phyloP scores from a whole-genome alignment of 2,113 vertebrate species.

The Pseudorectes ferrugineus region DNA sequence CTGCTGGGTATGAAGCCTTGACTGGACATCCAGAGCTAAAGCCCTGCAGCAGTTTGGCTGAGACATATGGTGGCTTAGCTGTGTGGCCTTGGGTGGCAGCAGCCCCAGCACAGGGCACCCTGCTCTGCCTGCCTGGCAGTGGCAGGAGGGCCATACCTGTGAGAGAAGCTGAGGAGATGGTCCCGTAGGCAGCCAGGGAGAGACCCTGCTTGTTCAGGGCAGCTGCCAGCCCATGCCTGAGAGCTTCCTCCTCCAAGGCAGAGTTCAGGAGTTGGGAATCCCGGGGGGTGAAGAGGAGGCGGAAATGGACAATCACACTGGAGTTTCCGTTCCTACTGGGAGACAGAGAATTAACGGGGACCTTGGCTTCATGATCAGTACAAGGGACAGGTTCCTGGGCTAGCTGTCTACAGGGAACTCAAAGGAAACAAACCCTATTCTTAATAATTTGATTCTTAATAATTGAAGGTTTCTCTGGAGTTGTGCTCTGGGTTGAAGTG shows the following conservation, averaged over 20 bases:
- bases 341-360: neutral
- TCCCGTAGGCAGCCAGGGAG: constrained; percentile 77
- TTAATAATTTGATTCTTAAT: neutral
- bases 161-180: constrained; percentile 77
- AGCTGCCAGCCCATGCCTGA: constrained; percentile 73
- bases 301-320: constrained; percentile 78
- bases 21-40: neutral
- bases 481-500: neutral
- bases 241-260: constrained; percentile 69
- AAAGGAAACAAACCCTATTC: neutral
- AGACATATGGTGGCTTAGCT: neutral
- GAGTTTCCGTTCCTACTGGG: constrained; percentile 74
- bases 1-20: neutral
- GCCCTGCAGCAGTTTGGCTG: neutral
- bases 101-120: neutral
- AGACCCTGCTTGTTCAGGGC: constrained; percentile 68
- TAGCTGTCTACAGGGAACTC: neutral
- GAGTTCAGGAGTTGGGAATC: constrained; percentile 65
- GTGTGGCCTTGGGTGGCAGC: neutral
- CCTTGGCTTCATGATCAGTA: neutral
- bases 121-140: neutral
- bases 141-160: constrained; percentile 65
- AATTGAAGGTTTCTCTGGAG: neutral
- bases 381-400: neutral
- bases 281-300: constrained; percentile 74